phyloP scores from a whole-genome alignment of 2,888 invertebrate genomes.

The Lochmaea capreae region DNA sequence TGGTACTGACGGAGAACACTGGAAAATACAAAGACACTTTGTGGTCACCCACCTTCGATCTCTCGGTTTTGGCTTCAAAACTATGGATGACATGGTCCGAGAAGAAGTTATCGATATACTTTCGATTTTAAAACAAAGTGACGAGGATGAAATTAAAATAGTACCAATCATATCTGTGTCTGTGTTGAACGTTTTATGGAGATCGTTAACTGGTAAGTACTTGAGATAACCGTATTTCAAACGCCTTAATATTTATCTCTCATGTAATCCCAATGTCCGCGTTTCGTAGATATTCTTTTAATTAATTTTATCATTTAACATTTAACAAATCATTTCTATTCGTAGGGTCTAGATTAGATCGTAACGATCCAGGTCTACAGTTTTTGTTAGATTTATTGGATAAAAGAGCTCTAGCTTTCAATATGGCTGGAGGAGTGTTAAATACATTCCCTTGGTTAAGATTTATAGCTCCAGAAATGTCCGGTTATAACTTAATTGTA shows the following conservation, averaged over 20 bases:
- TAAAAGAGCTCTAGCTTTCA: conserved; percentile 68
- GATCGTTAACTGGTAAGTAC: conserved; percentile 60
- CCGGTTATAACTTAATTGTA: conserved; percentile 72
- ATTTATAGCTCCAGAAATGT: conserved; percentile 70
- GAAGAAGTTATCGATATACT: conserved; percentile 68
- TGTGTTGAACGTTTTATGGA: conserved; percentile 76
- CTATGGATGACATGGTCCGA: conserved; percentile 64
- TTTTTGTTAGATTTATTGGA: conserved; percentile 66
- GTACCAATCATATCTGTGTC: conserved; percentile 67
- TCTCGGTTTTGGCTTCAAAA: conserved; percentile 68
- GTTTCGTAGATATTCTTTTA: too few species aligned
- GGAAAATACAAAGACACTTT: conserved; percentile 69
- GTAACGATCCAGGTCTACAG: conserved; percentile 63
- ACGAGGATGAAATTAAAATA: conserved; percentile 52
- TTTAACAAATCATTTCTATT: background rate
- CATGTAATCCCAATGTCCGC: too few species aligned
- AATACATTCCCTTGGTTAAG: conserved; percentile 74
- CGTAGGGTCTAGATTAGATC: conserved; percentile 62
- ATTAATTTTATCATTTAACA: too few species aligned
- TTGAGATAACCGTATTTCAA: background rate
- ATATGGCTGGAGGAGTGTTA: conserved; percentile 64
- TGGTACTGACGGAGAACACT: conserved; percentile 69
- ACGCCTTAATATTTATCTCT: too few species aligned
- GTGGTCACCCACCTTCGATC: conserved; percentile 66
- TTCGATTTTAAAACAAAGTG: conserved; percentile 49